Evolutionary conservation across 1,140 invertebrate species (phyloP).

Genomic region (Danaus plexippus): DNA sequence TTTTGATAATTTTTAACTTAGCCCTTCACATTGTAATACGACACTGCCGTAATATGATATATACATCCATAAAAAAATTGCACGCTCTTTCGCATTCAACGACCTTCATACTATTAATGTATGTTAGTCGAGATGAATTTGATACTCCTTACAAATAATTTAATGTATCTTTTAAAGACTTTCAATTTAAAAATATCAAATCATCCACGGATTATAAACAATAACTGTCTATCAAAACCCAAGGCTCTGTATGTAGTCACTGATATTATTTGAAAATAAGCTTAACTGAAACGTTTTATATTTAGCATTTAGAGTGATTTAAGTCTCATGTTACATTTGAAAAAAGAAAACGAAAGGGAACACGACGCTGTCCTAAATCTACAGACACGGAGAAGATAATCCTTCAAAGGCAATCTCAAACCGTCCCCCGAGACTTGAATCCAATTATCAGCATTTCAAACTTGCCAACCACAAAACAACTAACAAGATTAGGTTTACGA

Average conservation of each 20-base stretch:
- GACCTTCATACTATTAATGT: constrained; percentile 18
- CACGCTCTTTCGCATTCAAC: constrained; percentile 8
- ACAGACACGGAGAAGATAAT: constrained; percentile 32
- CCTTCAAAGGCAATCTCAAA: constrained; percentile 34
- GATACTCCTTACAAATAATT: too few relatives aligned
- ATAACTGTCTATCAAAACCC: too few relatives aligned
- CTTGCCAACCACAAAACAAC: constrained; percentile 44
- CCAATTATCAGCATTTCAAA: constrained; percentile 59
- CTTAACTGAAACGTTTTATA: constrained; percentile 5
- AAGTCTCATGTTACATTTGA: background rate
- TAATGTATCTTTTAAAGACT: too few relatives aligned
- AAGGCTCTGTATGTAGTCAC: too few relatives aligned
- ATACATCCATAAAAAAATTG: constrained; percentile 16
- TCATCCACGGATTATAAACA: too few relatives aligned
- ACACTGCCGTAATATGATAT: constrained; percentile 17
- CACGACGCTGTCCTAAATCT: constrained; percentile 25
- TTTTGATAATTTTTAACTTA: too few relatives aligned
- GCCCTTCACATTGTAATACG: constrained; percentile 6
- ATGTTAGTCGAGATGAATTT: constrained; percentile 6
- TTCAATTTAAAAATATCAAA: too few relatives aligned
- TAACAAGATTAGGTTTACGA: constrained; percentile 37
- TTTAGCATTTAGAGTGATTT: constrained; percentile 6
- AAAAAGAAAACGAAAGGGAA: constrained; percentile 9
- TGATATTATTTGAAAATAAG: too few relatives aligned
- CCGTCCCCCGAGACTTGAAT: constrained; percentile 34